phyloP scores from a whole-genome alignment of 2,888 invertebrate species.

The Aspidapion aeneum region DNA sequence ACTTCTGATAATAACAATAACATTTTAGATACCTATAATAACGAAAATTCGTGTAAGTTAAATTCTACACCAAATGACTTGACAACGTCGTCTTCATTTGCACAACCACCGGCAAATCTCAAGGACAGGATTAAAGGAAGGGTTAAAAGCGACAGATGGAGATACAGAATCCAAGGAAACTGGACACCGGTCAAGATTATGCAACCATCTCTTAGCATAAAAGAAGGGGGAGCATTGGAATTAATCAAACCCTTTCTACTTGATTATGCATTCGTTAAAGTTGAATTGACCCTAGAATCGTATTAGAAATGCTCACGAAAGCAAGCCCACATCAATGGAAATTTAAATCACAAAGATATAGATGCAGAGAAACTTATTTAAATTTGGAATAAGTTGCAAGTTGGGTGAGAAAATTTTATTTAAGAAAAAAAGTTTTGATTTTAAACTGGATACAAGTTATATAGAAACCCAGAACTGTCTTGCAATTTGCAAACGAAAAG shows the following conservation, averaged over 20 bases:
- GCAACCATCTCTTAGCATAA: too few species aligned
- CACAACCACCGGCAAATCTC: constrained; percentile 2
- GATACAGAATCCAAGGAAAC: constrained; percentile 10
- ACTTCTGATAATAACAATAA: too few species aligned
- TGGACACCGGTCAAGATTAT: constrained; percentile 27
- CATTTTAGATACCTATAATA: too few species aligned
- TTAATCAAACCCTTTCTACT: constrained; percentile 15
- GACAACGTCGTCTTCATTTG: neutral
- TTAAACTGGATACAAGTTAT: too few species aligned
- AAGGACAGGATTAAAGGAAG: constrained; percentile 17
- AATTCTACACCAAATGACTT: neutral
- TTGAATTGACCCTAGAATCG: neutral
- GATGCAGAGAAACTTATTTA: too few species aligned
- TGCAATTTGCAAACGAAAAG: too few species aligned
- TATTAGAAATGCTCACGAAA: neutral
- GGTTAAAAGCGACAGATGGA: constrained; percentile 27
- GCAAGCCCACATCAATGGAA: neutral
- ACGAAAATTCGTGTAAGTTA: too few species aligned
- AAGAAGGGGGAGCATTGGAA: constrained; percentile 16
- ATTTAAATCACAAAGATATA: neutral
- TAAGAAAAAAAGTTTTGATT: too few species aligned
- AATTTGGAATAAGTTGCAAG: too few species aligned
- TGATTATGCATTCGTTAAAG: neutral
- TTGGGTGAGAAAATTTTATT: too few species aligned
- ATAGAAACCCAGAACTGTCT: too few species aligned